Evolutionary conservation across 2,113 vertebrate species (phyloP), one percentile per base, ranked within the genome.

Genomic region (Oostethus manadensis): DNA sequence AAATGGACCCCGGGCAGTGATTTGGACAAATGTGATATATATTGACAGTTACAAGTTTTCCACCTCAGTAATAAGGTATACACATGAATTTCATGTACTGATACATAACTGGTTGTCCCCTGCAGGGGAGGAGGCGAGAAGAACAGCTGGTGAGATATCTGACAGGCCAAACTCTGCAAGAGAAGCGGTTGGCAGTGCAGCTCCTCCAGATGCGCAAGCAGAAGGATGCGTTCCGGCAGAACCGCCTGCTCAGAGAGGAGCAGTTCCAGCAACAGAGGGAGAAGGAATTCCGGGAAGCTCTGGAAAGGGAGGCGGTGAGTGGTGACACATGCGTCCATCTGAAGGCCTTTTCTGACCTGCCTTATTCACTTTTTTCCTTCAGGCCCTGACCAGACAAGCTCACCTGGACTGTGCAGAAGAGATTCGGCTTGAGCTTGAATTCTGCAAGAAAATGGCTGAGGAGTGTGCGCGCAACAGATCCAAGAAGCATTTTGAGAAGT

Each of bases 231-330:
- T 79, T 99, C 15, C 84, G 82, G 56, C 89, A 93, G 71, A 98
- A 95, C 81, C 90, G 94, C 26, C 86, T 95, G 73, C 90, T 93
- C 85, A 91, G 91, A 70, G 93, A 97, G 84, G 92, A 89, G 38
- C 94, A 99, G 44, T 90, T 90, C 78, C 90, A 95, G 61, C 88
- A 94, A 74, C 90, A 91, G 58, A 81, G 92, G 17, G 89, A 89
- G 47, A 90, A 79, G 62, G 93, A 97, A 62, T 93, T 94, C 73
- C 91, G 90, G 67, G 92, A 95, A 82, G 90, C 92, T 56, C 90
- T 95, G 74, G 88, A 95, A 56, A 89, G 87, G 85, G 92, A 97
- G 83, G 90, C 86, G 88, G 97, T 99, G 92, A 88, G 56, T n/a
- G 14, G 42, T 66, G 56, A 68, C 56, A 15, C 2, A 9, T 21